Evolutionary conservation across 2,888 invertebrate species (phyloP).

Genomic region (Thera britannica): DNA sequence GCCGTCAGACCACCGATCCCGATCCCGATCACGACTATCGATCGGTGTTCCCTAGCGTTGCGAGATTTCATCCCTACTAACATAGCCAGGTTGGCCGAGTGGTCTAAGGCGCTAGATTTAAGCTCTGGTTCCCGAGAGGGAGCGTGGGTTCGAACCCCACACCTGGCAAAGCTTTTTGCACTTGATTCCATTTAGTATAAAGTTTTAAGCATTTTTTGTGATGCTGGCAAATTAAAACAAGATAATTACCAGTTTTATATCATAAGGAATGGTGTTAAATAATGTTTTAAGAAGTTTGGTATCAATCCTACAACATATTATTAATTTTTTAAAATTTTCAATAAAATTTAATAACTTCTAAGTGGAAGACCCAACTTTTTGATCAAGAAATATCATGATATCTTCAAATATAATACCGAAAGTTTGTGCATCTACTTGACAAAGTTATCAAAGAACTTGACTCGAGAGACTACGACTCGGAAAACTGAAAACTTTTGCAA

Average conservation of each 20-base stretch:
- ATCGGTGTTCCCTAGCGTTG: neutral
- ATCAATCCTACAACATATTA: no score
- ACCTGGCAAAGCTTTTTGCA: slow-evolving; percentile 81
- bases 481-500: neutral
- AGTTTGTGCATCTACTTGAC: neutral
- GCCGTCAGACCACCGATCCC: neutral
- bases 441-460: neutral
- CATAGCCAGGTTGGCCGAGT: slow-evolving; percentile 21
- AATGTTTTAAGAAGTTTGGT: no score
- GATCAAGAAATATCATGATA: neutral
- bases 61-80: neutral
- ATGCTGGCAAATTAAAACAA: no score
- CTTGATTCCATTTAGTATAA: neutral
- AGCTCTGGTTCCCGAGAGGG: slow-evolving; percentile 92
- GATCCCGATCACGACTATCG: neutral
- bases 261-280: no score
- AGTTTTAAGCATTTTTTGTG: no score
- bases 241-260: no score
- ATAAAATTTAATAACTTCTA: no score
- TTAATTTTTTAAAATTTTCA: no score
- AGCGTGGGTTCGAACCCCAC: slow-evolving; percentile 94
- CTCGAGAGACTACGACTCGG: neutral
- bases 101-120: slow-evolving; percentile 89
- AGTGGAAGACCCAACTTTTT: neutral
- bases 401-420: neutral